Percentiles rank a stretch among this genome's conserved stretches.
phyloP scores from a whole-genome alignment of 2,888 invertebrate genomes.

The Endomychus coccineus region DNA sequence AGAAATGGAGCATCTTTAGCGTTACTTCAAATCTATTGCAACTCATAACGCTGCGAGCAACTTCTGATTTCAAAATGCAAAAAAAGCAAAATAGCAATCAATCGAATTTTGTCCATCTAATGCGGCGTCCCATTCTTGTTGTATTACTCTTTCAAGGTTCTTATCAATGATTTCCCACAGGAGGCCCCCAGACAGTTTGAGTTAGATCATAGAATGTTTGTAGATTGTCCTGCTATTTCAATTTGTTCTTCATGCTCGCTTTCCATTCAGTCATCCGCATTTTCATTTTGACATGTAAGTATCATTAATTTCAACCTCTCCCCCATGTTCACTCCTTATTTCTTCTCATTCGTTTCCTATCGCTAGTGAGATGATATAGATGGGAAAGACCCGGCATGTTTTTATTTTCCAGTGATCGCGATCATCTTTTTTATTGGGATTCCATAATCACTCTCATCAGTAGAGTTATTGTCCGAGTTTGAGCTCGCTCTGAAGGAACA shows the following conservation, averaged over 20 bases:
- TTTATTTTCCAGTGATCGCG: neutral
- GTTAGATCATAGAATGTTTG: conserved; percentile 13
- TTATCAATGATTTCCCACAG: conserved; percentile 17
- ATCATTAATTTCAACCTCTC: neutral
- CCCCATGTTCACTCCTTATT: neutral
- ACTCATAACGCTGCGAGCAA: conserved; percentile 16
- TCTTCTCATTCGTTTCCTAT: no score
- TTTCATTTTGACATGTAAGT: conserved; percentile 8
- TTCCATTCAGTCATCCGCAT: conserved; percentile 3
- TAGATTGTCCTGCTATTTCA: conserved; percentile 7
- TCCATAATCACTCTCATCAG: conserved; percentile 12
- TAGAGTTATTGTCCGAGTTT: conserved; percentile 1
- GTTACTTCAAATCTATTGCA: conserved; percentile 19
- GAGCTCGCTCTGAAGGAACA: conserved; percentile 13
- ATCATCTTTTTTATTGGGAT: conserved; percentile 5
- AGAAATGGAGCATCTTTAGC: conserved; percentile 16
- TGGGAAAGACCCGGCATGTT: neutral
- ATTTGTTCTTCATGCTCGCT: conserved; percentile 8
- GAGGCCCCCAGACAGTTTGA: conserved; percentile 15
- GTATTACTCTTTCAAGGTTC: conserved; percentile 17
- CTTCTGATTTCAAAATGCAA: conserved; percentile 12
- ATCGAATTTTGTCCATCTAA: conserved; percentile 7
- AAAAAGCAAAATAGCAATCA: conserved; percentile 12
- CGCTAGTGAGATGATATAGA: no score
- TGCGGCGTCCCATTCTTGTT: conserved; percentile 14